A percentile compares a stretch with the other conserved stretches of the same genome.
Evolutionary conservation across 2,888 invertebrate species (phyloP).

Genomic region (Torymus tubicola): DNA sequence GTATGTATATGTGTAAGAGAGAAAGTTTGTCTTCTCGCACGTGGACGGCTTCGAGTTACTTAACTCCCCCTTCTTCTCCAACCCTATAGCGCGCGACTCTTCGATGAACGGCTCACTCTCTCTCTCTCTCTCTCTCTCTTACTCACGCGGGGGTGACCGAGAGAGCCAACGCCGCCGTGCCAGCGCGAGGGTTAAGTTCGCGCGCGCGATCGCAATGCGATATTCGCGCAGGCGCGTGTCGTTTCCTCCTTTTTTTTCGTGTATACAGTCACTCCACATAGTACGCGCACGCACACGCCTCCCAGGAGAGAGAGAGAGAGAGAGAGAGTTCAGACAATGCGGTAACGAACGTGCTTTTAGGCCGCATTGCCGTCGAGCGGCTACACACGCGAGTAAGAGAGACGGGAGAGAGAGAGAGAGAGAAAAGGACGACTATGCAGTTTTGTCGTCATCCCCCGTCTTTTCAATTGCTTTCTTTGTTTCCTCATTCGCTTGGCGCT

Average conservation of each 20-base stretch:
- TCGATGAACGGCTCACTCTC: conserved; percentile 21
- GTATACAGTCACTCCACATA: background rate
- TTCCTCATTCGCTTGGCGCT: conserved; percentile 13
- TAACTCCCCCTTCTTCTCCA: background rate
- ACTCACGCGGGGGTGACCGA: conserved; percentile 2
- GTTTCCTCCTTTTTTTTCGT: conserved; percentile 16
- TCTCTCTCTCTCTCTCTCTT: background rate
- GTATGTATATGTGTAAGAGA: background rate
- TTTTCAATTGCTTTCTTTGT: conserved; percentile 55
- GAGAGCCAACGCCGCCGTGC: background rate
- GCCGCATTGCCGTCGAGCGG: conserved; percentile 37
- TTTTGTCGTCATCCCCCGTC: conserved; percentile 41
- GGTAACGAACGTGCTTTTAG: conserved; percentile 55
- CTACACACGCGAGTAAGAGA: background rate
- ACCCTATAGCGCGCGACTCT: conserved; percentile 22
- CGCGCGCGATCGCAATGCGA: conserved; percentile 48
- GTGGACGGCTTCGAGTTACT: conserved; percentile 49
- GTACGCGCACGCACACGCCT: too few relatives aligned
- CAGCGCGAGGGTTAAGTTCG: conserved; percentile 35
- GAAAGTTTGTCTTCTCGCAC: conserved; percentile 39
- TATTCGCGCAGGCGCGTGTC: conserved; percentile 47
- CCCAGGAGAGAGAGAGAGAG: background rate
- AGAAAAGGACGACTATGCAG: conserved; percentile 52
- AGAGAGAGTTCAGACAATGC: conserved; percentile 33
- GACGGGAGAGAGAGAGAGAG: conserved; percentile 6